phyloP scores from a whole-genome alignment of 1,140 invertebrate genomes.

The Drosophila ambigua region DNA sequence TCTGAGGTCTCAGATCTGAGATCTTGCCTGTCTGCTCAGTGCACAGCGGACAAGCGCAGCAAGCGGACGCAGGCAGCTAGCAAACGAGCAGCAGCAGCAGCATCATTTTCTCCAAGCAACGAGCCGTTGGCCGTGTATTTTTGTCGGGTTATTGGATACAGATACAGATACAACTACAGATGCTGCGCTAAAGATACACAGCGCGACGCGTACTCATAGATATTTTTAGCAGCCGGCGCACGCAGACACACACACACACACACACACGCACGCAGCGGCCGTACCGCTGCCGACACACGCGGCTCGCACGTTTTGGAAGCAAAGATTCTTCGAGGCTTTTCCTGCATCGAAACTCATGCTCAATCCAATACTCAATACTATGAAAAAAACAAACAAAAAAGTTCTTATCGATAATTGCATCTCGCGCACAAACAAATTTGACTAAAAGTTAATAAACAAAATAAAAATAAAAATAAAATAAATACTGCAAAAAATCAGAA shows the following conservation, averaged over 20 bases:
- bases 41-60: constrained; percentile 74
- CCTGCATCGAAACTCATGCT: constrained; percentile 20
- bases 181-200: constrained; percentile 37
- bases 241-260: constrained; percentile 19
- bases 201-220: constrained; percentile 71
- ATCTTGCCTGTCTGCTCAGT: constrained; percentile 52
- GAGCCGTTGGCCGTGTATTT: constrained; percentile 52
- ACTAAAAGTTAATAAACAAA: constrained; percentile 18
- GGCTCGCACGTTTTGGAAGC: constrained; percentile 76
- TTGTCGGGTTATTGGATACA: constrained; percentile 79
- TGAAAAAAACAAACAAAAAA: constrained; percentile 27
- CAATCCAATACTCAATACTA: constrained; percentile 4
- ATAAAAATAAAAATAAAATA: constrained; percentile 1
- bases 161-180: constrained; percentile 51
- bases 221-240: constrained; percentile 77
- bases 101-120: constrained; percentile 60
- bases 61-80: constrained; percentile 57
- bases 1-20: constrained; percentile 25
- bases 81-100: constrained; percentile 43
- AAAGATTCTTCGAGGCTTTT: constrained; percentile 56
- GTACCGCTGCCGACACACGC: constrained; percentile 63
- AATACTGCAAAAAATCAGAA: constrained; percentile 14
- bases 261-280: constrained; percentile 10
- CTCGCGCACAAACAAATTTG: constrained; percentile 10
- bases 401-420: constrained; percentile 43